Evolutionary conservation across 2,797 vertebrate genomes (phyloP).

Genomic region (Antennarius maculatus): DNA sequence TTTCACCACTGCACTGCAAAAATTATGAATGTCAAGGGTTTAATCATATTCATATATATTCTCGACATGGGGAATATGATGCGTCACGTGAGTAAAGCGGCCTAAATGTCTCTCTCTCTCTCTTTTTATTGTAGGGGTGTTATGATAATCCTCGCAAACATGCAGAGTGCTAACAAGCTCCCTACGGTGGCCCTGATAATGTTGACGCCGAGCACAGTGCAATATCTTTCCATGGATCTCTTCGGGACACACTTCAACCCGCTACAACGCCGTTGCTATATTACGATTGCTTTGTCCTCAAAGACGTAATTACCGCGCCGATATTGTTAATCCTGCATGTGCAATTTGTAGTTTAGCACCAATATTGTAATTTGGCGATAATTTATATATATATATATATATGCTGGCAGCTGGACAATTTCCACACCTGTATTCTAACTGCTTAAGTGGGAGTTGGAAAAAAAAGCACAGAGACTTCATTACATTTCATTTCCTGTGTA

Average conservation of each 20-base stretch:
- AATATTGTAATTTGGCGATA: conserved; percentile 41
- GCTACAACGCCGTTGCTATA: conserved; percentile 37
- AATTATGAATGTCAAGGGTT: conserved; percentile 78
- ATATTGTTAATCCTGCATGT: conserved; percentile 31
- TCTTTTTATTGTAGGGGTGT: conserved; percentile 62
- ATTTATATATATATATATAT: conserved; percentile 8
- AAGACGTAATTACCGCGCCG: conserved; percentile 57
- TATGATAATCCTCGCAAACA: conserved; percentile 73
- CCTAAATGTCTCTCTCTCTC: conserved; percentile 58
- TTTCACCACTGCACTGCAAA: conserved; percentile 71
- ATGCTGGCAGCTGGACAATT: conserved; percentile 14
- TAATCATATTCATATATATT: conserved; percentile 76
- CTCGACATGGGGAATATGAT: conserved; percentile 64
- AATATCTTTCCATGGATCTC: conserved; percentile 70
- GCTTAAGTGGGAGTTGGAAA: conserved; percentile 7
- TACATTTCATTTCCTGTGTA: conserved; percentile 13
- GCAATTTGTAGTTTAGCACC: conserved; percentile 44
- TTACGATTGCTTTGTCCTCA: conserved; percentile 48
- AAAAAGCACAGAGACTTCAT: conserved; percentile 12
- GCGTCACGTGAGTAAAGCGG: conserved; percentile 64
- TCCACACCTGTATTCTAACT: not conserved
- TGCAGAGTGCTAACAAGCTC: conserved; percentile 77
- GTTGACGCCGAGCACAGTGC: conserved; percentile 67
- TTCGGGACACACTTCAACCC: conserved; percentile 55
- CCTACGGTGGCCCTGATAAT: conserved; percentile 68